Percentiles rank a stretch among this genome's conserved stretches.
Evolutionary conservation across 2,797 vertebrate genomes (phyloP).

Genomic region (Apogon hyalosoma): DNA sequence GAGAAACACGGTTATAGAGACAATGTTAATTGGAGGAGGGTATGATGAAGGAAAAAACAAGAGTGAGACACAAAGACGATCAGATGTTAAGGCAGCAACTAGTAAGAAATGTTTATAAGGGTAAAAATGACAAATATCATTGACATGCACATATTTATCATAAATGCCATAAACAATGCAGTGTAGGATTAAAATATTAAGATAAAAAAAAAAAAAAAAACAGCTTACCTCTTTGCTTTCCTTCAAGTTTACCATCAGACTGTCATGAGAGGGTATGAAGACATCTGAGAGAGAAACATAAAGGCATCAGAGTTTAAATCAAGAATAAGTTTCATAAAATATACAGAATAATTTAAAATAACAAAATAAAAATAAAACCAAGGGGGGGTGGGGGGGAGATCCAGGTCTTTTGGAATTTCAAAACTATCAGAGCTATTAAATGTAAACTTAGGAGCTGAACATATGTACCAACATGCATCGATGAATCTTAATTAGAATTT

Average conservation of each 20-base stretch:
- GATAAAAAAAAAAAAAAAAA: background rate
- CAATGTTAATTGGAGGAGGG: constrained; percentile 26
- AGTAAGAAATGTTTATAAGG: background rate
- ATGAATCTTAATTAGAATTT: background rate
- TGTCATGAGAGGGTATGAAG: constrained; percentile 95
- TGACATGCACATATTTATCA: too few species aligned
- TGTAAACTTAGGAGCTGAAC: too few species aligned
- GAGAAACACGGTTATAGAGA: constrained; percentile 1
- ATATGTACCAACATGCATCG: too few species aligned
- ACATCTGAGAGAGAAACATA: constrained; percentile 84
- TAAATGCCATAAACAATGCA: background rate
- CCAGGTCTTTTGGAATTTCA: too few species aligned
- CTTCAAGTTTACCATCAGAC: constrained; percentile 95
- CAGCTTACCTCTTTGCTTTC: constrained; percentile 92
- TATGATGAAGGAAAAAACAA: background rate
- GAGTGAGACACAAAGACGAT: constrained; percentile 26
- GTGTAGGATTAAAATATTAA: too few species aligned
- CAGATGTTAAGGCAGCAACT: constrained; percentile 73
- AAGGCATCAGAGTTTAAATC: background rate
- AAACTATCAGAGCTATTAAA: too few species aligned
- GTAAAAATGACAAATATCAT: background rate
- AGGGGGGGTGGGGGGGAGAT: too few species aligned
- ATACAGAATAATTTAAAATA: background rate
- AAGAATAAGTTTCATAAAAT: too few species aligned
- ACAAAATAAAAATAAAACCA: background rate